Base-by-base conservation (phyloP, 2,888 invertebrate genomes). In the Andrena bucephala region DNA sequence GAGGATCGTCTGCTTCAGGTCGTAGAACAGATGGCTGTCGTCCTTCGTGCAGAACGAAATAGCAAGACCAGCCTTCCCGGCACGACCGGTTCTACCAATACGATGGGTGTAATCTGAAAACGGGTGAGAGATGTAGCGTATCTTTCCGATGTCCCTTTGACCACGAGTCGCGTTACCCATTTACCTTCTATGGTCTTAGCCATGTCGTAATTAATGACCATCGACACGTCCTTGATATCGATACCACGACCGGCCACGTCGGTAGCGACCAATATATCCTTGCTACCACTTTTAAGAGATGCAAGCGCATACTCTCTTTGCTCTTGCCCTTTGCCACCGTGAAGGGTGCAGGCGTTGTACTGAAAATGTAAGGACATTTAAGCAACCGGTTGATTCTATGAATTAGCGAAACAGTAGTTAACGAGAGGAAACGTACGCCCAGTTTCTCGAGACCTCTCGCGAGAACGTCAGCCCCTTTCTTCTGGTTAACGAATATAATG, bases 221-320 rank as follows among this genome's bases (percentile, higher is more conserved):
- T 96, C 7, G 99, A 99, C 2, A 99, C 99, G 94, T 99, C 99
- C 94, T 99, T 99, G 93, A 99, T 99, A 93, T 99, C 99, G 89
- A 99, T 99, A 98, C 99, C 99, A 96, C 99, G 97, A 89, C 99
- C 99, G 88, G 99, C 99, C 0, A 99, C 99, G 94, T 99, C 99
- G 0, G 99, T 99, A 0, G 99, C 99, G 57, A 99, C 99, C 89
- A 99, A 95, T 92, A 99, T 99, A 93, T 99, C 99, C 94, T 99
- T 99, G 0, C 97, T 96, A 5, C 99, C 99, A 72, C 97, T 96
- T 94, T 99, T 99, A 84, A 99, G 96, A 94, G 98, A 97, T 6
- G 99, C 98, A 93, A 99, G 95, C 16, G 99, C 99, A 93, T 98
- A 99, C 94, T 99, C 99, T 96, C 99, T 96, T 94, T 99, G 99